A percentile compares a stretch with the other conserved stretches of the same genome.
Evolutionary conservation across 2,888 invertebrate species (phyloP).

Genomic region (Torymus aiolomorphi): DNA sequence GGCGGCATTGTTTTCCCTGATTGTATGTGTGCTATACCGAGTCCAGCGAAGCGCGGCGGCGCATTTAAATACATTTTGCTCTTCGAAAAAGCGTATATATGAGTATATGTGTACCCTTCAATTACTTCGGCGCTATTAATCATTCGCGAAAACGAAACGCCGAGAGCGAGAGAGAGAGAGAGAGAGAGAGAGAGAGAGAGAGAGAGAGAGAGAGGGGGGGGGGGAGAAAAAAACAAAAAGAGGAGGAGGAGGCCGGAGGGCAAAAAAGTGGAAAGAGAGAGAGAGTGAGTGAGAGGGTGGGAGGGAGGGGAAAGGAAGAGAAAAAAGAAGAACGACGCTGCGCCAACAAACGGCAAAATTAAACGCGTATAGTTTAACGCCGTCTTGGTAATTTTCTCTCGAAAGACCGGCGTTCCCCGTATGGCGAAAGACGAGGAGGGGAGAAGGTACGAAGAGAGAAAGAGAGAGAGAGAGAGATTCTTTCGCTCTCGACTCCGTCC

Average conservation of each 20-base stretch:
- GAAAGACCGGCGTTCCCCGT: conserved; percentile 46
- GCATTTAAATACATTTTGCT: conserved; percentile 49
- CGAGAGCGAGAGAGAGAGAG: background rate
- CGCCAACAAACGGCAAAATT: conserved; percentile 55
- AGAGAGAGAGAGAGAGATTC: conserved; percentile 13
- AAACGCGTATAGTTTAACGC: conserved; percentile 55
- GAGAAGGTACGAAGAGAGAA: background rate
- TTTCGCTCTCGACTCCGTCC: conserved; percentile 13
- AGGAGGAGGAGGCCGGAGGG: background rate
- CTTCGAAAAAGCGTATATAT: conserved; percentile 11
- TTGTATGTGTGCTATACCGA: conserved; percentile 9
- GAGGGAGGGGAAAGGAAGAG: background rate
- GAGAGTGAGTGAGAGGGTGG: conserved; percentile 8
- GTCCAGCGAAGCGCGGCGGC: background rate
- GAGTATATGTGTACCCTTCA: conserved; percentile 39
- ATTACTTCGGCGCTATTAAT: conserved; percentile 52
- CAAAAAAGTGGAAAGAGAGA: conserved; percentile 5
- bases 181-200: background rate
- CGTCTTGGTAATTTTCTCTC: conserved; percentile 57
- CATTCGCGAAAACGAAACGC: conserved; percentile 48
- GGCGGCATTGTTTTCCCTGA: conserved; percentile 47
- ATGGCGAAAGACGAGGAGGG: conserved; percentile 10
- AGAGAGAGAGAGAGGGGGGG: background rate
- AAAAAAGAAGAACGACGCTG: conserved; percentile 9
- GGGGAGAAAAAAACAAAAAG: background rate